Conservation (phyloP, 2,888 invertebrate species). For the Aphodius sticticus region DNA sequence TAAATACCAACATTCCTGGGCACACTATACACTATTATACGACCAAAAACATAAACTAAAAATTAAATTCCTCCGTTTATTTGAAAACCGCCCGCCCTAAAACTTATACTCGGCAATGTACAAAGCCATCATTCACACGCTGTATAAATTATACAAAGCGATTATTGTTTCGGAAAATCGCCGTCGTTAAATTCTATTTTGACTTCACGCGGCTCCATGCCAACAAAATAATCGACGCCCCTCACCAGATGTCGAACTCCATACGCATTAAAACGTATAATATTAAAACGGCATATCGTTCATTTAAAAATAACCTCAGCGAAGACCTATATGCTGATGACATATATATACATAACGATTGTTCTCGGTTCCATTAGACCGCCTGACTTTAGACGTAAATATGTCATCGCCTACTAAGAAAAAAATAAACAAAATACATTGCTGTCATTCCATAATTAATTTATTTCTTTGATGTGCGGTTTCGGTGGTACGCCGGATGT, state of each 20-base stretch:
- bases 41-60: no score
- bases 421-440: neutral
- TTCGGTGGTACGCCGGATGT: neutral
- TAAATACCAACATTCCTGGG: no score
- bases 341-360: neutral
- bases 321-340: neutral
- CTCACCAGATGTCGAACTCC: slow-evolving; percentile 9
- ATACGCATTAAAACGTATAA: slow-evolving; percentile 6
- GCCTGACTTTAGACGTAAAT: neutral
- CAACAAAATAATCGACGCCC: slow-evolving; percentile 7
- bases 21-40: no score
- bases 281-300: neutral
- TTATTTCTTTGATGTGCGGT: neutral
- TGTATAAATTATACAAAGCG: neutral
- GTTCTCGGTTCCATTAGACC: neutral
- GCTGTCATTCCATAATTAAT: neutral
- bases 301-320: slow-evolving; percentile 19
- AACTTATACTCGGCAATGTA: no score
- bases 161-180: slow-evolving; percentile 8
- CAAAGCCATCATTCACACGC: neutral
- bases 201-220: slow-evolving; percentile 11
- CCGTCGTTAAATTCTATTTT: slow-evolving; percentile 20
- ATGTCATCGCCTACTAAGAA: neutral
- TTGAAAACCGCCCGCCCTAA: no score
- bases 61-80: no score